Percentiles rank a stretch among this genome's conserved stretches.
These are phyloP conservation scores for Casuarius casuarius DNA, from an alignment of 2,113 vertebrate genomes.

Conservation along the genomic window DNA sequence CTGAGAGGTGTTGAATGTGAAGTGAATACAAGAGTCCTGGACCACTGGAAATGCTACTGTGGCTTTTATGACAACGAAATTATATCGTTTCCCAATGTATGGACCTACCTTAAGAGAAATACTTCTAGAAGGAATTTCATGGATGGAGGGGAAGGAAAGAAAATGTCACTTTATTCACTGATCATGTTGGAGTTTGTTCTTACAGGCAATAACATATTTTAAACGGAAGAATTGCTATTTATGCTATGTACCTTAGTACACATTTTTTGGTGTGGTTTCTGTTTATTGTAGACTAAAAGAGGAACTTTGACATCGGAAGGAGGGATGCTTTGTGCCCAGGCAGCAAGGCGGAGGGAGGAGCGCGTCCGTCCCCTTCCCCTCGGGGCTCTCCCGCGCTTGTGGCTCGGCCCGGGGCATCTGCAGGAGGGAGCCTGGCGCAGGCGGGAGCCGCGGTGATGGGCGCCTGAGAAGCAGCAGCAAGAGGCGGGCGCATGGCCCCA, in stretches of 20 bases:
- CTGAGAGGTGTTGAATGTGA: background rate
- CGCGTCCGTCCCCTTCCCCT: background rate
- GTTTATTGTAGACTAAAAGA: background rate
- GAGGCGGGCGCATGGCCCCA: background rate
- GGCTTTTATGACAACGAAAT: background rate
- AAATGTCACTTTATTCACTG: background rate
- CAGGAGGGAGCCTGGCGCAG: no score
- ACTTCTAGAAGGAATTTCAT: background rate
- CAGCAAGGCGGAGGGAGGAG: background rate
- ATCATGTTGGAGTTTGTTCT: background rate
- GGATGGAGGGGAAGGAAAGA: background rate
- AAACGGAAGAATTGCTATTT: background rate
- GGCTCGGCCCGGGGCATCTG: no score
- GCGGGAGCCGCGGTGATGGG: no score
- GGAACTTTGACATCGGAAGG: background rate
- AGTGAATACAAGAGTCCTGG: background rate
- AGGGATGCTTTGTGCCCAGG: background rate
- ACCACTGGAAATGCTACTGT: background rate
- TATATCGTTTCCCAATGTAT: background rate
- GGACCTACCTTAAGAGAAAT: background rate
- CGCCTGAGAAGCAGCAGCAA: background rate
- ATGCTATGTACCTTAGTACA: background rate
- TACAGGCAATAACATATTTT: no score
- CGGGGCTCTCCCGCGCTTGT: background rate
- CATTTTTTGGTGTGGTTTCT: background rate